phyloP scores from a whole-genome alignment of 2,888 invertebrate genomes.

The Trachelus tabidus region DNA sequence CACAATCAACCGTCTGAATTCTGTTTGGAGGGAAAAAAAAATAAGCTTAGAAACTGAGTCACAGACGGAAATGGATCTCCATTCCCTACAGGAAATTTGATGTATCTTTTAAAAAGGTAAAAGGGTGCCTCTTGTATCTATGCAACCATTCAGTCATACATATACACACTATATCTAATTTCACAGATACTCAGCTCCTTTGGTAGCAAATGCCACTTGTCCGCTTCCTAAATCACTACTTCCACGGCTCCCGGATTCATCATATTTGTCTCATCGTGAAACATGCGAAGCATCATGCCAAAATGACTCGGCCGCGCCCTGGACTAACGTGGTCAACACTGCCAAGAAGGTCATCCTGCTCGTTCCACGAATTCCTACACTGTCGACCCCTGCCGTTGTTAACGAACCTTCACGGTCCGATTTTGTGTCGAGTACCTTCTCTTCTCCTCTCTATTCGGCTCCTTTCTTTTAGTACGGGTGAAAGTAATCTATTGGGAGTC shows the following conservation, averaged over 20 bases:
- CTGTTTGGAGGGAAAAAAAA: not conserved
- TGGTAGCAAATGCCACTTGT: not conserved
- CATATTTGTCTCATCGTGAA: not conserved
- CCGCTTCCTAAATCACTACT: not conserved
- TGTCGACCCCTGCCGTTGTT: not conserved
- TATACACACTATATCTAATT: not conserved
- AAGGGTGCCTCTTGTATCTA: conserved; percentile 8
- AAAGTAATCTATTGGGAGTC: not conserved
- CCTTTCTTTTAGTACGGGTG: not conserved
- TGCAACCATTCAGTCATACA: not conserved
- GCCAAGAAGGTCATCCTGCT: not conserved
- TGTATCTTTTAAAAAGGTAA: conserved; percentile 5
- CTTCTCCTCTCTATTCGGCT: not conserved
- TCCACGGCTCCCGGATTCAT: not conserved
- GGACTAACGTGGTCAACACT: not conserved
- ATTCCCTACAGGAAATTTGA: not conserved
- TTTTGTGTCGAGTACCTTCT: not conserved
- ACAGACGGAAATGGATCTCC: not conserved
- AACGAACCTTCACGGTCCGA: not conserved
- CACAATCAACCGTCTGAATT: not conserved
- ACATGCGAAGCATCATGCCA: not conserved
- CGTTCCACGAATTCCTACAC: not conserved
- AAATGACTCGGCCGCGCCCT: not conserved
- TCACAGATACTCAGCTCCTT: not conserved
- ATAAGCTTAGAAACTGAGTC: not conserved